These are phyloP conservation scores for Eriosoma lanigerum DNA, from an alignment of 1,140 invertebrate genomes.

Conservation along the genomic window DNA sequence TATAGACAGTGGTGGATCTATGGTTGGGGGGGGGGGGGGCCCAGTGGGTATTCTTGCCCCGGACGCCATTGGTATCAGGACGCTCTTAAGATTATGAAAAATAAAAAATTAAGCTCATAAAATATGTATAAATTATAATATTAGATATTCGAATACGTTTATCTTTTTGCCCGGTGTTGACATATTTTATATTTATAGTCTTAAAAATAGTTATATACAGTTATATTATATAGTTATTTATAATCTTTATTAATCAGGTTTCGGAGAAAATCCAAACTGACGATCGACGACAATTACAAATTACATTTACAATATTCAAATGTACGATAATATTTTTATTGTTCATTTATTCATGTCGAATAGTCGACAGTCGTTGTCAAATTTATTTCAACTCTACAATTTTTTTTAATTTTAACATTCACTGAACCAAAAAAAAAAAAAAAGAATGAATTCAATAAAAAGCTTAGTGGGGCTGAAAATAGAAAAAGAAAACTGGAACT, in stretches of 20 bases:
- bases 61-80: not conserved
- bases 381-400: not conserved
- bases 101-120: no score
- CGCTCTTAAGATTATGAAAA: no score
- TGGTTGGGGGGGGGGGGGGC: no score
- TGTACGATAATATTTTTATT: not conserved
- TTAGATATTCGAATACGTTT: not conserved
- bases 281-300: not conserved
- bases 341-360: not conserved
- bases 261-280: not conserved
- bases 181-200: no score
- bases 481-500: slow-evolving; percentile 19
- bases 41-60: no score
- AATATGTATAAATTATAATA: slow-evolving; percentile 1
- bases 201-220: no score
- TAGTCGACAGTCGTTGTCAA: not conserved
- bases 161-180: no score
- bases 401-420: slow-evolving; percentile 11
- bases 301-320: not conserved
- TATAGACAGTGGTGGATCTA: no score
- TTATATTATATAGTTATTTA: no score
- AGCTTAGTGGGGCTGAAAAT: slow-evolving; percentile 19
- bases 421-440: no score
- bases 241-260: no score
- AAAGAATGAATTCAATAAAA: not conserved